Conservation (phyloP, 2,113 vertebrate genomes). For the Burhinus bistriatus region DNA sequence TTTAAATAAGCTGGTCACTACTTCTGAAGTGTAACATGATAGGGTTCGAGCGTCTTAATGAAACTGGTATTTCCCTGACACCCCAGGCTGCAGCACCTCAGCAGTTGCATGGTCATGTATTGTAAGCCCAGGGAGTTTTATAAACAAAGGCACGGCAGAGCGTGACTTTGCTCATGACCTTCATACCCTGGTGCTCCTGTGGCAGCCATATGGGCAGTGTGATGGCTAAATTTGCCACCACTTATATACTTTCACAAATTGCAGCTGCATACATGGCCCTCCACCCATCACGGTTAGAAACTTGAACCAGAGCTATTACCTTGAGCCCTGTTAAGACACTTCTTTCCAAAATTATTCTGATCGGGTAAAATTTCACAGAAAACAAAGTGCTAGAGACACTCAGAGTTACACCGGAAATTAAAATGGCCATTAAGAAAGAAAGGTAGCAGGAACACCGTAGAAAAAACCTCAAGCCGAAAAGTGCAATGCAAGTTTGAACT, state of each 20-base stretch:
- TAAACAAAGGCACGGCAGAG: slow-evolving; percentile 56
- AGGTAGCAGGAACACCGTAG: not conserved
- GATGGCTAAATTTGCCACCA: slow-evolving; percentile 54
- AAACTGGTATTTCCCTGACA: slow-evolving; percentile 73
- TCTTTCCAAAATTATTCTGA: not conserved
- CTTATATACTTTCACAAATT: not conserved
- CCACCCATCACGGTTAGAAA: not conserved
- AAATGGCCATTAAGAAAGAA: not conserved
- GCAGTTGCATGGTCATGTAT: slow-evolving; percentile 31
- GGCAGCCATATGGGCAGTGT: slow-evolving; percentile 39
- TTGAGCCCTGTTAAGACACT: not conserved
- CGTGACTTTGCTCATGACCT: slow-evolving; percentile 72
- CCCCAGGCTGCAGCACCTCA: slow-evolving; percentile 40
- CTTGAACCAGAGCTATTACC: not conserved
- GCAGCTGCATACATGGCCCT: not conserved
- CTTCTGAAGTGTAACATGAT: slow-evolving; percentile 80
- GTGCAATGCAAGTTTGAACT: not conserved
- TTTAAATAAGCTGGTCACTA: slow-evolving; percentile 80
- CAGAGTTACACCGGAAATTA: not conserved
- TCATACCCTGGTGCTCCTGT: slow-evolving; percentile 63
- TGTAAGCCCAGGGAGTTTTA: slow-evolving; percentile 54
- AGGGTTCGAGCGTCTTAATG: slow-evolving; percentile 74
- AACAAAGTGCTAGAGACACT: not conserved
- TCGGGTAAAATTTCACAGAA: not conserved
- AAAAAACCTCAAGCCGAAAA: not conserved